Evolutionary conservation across 2,888 invertebrate genomes (phyloP).

Genomic region (Camptogramma bilineatum): DNA sequence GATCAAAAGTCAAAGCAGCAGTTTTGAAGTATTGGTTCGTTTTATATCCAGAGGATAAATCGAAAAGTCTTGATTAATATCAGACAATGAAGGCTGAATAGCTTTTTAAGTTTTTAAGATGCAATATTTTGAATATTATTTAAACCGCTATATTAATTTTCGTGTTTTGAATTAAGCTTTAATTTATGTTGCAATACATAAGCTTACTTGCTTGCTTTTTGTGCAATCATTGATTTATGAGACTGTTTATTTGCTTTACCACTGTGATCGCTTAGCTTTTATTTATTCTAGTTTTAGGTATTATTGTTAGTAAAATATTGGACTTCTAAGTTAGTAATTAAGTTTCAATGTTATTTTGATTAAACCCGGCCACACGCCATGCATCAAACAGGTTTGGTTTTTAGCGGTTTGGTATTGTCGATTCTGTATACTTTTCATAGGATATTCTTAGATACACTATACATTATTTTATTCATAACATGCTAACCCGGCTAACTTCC

Average conservation of each 20-base stretch:
- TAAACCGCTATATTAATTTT: conserved; percentile 12
- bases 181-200: conserved; percentile 32
- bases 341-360: not conserved
- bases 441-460: too few species aligned
- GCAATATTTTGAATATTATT: conserved; percentile 37
- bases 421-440: too few species aligned
- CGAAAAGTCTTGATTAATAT: too few species aligned
- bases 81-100: conserved; percentile 30
- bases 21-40: too few species aligned
- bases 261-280: conserved; percentile 40
- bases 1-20: too few species aligned
- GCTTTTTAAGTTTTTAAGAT: conserved; percentile 41
- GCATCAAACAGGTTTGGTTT: too few species aligned
- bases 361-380: not conserved
- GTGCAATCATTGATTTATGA: conserved; percentile 32
- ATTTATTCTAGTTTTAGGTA: conserved; percentile 21
- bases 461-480: too few species aligned
- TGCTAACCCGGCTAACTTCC: too few species aligned
- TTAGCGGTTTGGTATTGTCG: too few species aligned
- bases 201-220: conserved; percentile 42
- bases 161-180: conserved; percentile 15
- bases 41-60: not conserved
- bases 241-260: conserved; percentile 33
- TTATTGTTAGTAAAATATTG: conserved; percentile 10
- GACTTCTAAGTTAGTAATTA: not conserved